phyloP scores from a whole-genome alignment of 1,140 invertebrate species.

The Bombus sylvicola region DNA sequence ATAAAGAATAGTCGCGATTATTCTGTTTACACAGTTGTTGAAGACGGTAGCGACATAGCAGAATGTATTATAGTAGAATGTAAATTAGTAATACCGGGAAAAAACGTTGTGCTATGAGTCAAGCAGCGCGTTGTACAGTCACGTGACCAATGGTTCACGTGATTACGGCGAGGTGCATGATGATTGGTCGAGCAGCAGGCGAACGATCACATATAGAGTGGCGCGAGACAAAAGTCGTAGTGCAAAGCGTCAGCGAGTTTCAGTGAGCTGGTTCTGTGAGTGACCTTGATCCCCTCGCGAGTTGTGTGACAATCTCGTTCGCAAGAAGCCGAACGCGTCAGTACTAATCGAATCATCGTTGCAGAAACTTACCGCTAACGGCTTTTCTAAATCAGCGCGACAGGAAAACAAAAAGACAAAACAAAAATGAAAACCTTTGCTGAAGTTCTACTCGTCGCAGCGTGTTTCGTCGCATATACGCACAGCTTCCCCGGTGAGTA shows the following conservation, averaged over 20 bases:
- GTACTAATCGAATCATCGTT: constrained; percentile 62
- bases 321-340: constrained; percentile 41
- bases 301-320: constrained; percentile 60
- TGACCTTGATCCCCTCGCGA: constrained; percentile 71
- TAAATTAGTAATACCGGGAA: constrained; percentile 38
- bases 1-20: neutral
- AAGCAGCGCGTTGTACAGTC: constrained; percentile 25
- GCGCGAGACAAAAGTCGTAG: constrained; percentile 49
- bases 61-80: neutral
- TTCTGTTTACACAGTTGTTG: neutral
- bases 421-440: constrained; percentile 52
- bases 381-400: constrained; percentile 8
- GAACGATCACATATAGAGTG: constrained; percentile 53
- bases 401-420: neutral
- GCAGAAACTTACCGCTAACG: constrained; percentile 39
- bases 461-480: constrained; percentile 66
- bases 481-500: constrained; percentile 76
- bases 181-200: constrained; percentile 33
- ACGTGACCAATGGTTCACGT: constrained; percentile 38
- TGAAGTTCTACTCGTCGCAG: constrained; percentile 59
- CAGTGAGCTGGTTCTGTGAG: constrained; percentile 58
- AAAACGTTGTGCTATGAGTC: constrained; percentile 33
- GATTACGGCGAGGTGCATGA: neutral
- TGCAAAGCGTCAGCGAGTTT: constrained; percentile 57
- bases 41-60: neutral